Evolutionary conservation across 2,797 vertebrate genomes (phyloP).

Genomic region (Peromyscus nudipes): DNA sequence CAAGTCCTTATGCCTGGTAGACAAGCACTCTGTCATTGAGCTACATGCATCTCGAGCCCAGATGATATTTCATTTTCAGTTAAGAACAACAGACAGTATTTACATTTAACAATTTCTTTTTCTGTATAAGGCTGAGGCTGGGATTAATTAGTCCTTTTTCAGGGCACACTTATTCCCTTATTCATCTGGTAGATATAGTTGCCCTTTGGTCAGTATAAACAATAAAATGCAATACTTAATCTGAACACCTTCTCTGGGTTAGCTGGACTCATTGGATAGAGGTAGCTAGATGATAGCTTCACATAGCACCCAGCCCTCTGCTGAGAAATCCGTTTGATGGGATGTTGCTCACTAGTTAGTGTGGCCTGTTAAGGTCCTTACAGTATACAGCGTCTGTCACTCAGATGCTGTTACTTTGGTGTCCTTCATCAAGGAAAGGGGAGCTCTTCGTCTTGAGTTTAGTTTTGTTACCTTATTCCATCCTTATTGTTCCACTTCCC

Average conservation of each 20-base stretch:
- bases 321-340: rapidly evolving
- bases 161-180: not conserved
- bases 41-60: not conserved
- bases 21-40: not conserved
- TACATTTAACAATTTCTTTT: not conserved
- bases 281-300: rapidly evolving
- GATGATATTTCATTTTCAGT: not conserved
- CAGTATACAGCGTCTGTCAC: rapidly evolving
- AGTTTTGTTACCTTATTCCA: rapidly evolving
- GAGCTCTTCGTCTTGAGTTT: rapidly evolving
- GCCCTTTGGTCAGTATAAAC: rapidly evolving
- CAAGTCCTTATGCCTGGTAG: not conserved
- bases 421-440: not conserved
- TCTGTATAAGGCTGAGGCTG: not conserved
- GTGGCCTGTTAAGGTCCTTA: rapidly evolving
- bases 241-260: rapidly evolving
- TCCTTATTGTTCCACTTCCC: rapidly evolving
- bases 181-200: too few relatives aligned
- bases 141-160: not conserved
- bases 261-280: not conserved
- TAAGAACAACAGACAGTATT: not conserved
- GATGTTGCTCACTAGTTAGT: rapidly evolving
- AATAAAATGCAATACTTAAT: not conserved
- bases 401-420: not conserved
- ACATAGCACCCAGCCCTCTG: rapidly evolving